phyloP scores from a whole-genome alignment of 2,113 vertebrate genomes.

The Plecturocebus donacophilus region DNA sequence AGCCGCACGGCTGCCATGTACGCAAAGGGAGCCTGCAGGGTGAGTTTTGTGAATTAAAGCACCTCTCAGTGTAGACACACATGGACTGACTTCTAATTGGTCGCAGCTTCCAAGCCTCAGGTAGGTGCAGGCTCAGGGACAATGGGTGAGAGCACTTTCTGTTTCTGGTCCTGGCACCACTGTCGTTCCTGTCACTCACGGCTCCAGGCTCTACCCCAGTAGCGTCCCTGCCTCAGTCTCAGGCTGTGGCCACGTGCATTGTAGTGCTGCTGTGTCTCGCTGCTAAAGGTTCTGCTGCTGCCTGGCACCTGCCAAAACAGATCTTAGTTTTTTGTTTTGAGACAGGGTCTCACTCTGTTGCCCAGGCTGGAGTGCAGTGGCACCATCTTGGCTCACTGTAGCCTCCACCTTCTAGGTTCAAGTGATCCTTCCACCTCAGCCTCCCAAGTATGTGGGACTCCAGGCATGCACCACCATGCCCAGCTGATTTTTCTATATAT shows the following conservation, averaged over 20 bases:
- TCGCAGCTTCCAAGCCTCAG: too few relatives aligned
- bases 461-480: too few relatives aligned
- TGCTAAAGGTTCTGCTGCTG: not conserved
- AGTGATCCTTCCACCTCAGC: too few relatives aligned
- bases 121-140: not conserved
- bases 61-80: accelerated
- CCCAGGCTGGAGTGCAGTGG: too few relatives aligned
- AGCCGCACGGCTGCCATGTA: accelerated
- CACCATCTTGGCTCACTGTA: too few relatives aligned
- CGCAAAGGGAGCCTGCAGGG: not conserved
- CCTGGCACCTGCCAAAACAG: too few relatives aligned
- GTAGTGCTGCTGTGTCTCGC: accelerated
- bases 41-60: not conserved
- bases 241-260: accelerated
- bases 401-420: too few relatives aligned
- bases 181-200: accelerated
- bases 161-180: not conserved
- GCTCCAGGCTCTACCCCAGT: accelerated
- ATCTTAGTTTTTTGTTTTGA: too few relatives aligned
- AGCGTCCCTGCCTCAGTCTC: accelerated
- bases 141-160: not conserved
- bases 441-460: too few relatives aligned
- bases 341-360: too few relatives aligned
- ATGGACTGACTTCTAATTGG: accelerated
- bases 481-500: too few relatives aligned